phyloP scores from a whole-genome alignment of 1,140 invertebrate species.

The Drosophila bocki region DNA sequence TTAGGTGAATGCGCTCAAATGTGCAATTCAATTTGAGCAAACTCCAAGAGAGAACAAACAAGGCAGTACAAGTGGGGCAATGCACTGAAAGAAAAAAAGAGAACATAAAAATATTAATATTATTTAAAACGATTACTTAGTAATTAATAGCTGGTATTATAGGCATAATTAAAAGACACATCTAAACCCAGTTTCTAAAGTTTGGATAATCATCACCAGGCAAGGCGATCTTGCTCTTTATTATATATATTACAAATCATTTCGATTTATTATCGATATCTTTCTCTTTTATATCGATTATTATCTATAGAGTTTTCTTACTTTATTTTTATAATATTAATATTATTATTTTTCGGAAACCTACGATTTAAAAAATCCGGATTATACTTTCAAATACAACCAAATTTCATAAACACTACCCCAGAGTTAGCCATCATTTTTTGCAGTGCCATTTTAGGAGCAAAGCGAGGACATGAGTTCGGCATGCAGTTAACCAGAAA shows the following conservation, averaged over 20 bases:
- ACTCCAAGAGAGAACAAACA: slow-evolving; percentile 57
- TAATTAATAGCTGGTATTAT: too few relatives aligned
- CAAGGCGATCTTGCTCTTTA: not conserved
- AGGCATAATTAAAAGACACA: too few relatives aligned
- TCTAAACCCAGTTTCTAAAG: not conserved
- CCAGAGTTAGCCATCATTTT: not conserved
- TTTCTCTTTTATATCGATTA: too few relatives aligned
- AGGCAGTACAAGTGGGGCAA: slow-evolving; percentile 6
- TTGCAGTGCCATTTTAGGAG: slow-evolving; percentile 6
- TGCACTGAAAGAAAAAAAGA: slow-evolving; percentile 1
- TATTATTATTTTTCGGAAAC: not conserved
- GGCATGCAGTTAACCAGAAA: slow-evolving; percentile 77
- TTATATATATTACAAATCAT: too few relatives aligned
- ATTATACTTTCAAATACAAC: too few relatives aligned
- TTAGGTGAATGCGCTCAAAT: slow-evolving; percentile 83
- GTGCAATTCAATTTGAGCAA: slow-evolving; percentile 81
- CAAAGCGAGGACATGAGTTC: slow-evolving; percentile 31
- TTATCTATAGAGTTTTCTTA: not conserved
- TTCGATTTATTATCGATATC: too few relatives aligned
- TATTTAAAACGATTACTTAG: not conserved
- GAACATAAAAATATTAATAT: not conserved
- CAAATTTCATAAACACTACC: not conserved
- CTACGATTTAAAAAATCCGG: not conserved
- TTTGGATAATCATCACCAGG: not conserved
- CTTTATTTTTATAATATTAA: not conserved